Percentiles rank a stretch among this genome's conserved stretches.
Conservation (phyloP, 2,113 vertebrate genomes). For the Sigmodon hispidus region DNA sequence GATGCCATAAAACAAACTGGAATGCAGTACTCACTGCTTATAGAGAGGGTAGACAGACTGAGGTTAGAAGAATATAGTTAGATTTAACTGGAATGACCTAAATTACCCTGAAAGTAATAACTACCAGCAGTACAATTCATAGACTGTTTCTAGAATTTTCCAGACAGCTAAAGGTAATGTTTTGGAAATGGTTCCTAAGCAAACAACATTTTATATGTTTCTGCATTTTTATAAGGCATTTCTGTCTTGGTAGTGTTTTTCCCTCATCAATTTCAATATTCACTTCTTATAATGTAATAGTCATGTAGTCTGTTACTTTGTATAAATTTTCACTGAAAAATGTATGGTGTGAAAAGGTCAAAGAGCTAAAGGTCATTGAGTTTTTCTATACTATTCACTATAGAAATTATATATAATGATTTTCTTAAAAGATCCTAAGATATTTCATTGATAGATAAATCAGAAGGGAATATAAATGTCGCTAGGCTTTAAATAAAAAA, state of each 20-base stretch:
- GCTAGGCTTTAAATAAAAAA: constrained; percentile 38
- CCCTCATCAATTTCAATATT: constrained; percentile 37
- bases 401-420: constrained; percentile 57
- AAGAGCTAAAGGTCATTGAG: constrained; percentile 8
- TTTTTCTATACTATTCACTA: constrained; percentile 34
- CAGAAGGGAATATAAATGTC: constrained; percentile 18
- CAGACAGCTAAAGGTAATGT: constrained; percentile 44
- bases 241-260: constrained; percentile 56
- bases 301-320: constrained; percentile 2
- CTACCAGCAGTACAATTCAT: constrained; percentile 66
- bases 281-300: not conserved
- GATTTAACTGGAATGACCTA: constrained; percentile 69
- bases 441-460: constrained; percentile 32
- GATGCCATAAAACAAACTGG: constrained; percentile 56
- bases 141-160: constrained; percentile 54
- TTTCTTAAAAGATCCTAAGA: constrained; percentile 45
- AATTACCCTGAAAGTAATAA: constrained; percentile 63
- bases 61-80: constrained; percentile 38
- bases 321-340: constrained; percentile 63
- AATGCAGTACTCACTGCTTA: constrained; percentile 47
- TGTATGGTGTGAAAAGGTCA: constrained; percentile 46
- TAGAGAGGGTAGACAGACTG: not conserved
- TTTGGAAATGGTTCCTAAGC: constrained; percentile 54
- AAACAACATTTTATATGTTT: constrained; percentile 67
- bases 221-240: constrained; percentile 63